Evolutionary conservation across 2,888 invertebrate species (phyloP).

Genomic region (Xestia xanthographa): DNA sequence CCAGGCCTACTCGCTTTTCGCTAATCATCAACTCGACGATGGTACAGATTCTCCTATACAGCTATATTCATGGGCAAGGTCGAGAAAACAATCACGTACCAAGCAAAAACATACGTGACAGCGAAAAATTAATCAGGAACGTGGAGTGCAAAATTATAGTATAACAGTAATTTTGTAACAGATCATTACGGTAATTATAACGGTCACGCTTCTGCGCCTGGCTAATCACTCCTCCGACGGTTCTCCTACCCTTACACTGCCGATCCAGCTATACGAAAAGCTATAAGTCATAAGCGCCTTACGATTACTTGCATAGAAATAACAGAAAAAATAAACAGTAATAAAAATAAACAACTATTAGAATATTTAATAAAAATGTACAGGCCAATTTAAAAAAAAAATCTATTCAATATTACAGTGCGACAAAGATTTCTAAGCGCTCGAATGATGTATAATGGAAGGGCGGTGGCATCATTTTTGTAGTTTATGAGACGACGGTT

Average conservation of each 20-base stretch:
- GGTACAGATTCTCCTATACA: not conserved
- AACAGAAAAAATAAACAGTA: not conserved
- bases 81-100: constrained; percentile 15
- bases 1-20: not conserved
- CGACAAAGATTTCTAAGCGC: too few species aligned
- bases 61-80: not conserved
- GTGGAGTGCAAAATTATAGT: constrained; percentile 51
- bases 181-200: constrained; percentile 71
- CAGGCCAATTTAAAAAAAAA: too few species aligned
- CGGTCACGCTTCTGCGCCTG: constrained; percentile 69
- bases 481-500: too few species aligned
- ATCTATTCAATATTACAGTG: too few species aligned
- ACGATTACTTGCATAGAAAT: not conserved
- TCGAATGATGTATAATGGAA: too few species aligned
- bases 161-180: constrained; percentile 63
- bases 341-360: too few species aligned
- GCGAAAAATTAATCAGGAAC: constrained; percentile 34
- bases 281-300: constrained; percentile 39
- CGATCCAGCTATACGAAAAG: constrained; percentile 33
- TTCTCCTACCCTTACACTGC: constrained; percentile 59
- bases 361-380: too few species aligned
- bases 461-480: too few species aligned
- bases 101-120: constrained; percentile 24
- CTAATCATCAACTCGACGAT: not conserved
- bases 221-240: constrained; percentile 66